Evolutionary conservation across 1,140 invertebrate genomes (phyloP).

Genomic region (Parasteatoda tepidariorum): DNA sequence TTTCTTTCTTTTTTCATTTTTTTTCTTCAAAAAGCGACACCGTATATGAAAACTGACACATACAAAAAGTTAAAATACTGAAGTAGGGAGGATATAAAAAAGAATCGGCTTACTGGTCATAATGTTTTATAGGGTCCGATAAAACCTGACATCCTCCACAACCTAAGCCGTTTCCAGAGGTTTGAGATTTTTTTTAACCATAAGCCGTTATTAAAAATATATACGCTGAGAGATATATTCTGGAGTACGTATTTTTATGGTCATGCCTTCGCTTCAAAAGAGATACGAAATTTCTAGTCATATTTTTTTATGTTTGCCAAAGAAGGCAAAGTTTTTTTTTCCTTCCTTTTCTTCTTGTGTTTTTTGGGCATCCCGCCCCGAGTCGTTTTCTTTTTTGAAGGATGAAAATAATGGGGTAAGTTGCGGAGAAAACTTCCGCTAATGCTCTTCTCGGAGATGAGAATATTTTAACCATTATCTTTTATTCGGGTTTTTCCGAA

Average conservation of each 20-base stretch:
- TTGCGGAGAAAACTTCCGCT: conserved; percentile 28
- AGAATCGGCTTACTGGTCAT: conserved; percentile 32
- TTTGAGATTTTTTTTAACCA: conserved; percentile 19
- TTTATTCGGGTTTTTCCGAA: conserved; percentile 20
- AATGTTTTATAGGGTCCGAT: conserved; percentile 55
- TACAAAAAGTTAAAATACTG: conserved; percentile 49
- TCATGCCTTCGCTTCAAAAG: not conserved
- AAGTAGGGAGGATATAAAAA: not conserved
- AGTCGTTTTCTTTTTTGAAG: not conserved
- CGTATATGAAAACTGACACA: conserved; percentile 49
- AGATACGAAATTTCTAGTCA: conserved; percentile 36
- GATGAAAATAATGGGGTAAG: conserved; percentile 32
- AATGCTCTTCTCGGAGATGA: not conserved
- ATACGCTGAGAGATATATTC: conserved; percentile 39
- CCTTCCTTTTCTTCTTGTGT: not conserved
- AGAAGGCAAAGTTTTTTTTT: not conserved
- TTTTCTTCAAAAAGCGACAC: no score
- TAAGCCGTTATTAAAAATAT: conserved; percentile 57
- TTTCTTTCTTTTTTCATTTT: no score
- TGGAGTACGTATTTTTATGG: conserved; percentile 37
- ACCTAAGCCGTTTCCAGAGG: conserved; percentile 3
- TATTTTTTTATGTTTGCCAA: conserved; percentile 31
- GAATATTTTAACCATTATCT: conserved; percentile 35
- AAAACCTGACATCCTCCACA: conserved; percentile 47
- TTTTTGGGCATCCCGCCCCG: not conserved